Base-by-base conservation (phyloP, 2,888 invertebrate species). In the Julus scanicus region DNA sequence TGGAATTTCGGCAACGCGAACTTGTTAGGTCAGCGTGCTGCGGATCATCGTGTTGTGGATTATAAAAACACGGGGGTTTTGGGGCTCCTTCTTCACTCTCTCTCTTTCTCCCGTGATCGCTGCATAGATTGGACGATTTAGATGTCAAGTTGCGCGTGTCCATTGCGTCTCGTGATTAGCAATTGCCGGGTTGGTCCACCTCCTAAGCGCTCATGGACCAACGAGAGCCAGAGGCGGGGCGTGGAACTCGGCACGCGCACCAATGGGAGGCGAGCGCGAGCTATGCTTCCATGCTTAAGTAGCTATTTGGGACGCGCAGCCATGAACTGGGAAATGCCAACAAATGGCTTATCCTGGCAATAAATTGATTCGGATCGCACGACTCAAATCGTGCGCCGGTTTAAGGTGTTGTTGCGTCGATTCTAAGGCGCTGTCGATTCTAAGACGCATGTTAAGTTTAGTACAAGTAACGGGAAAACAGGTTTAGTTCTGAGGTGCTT, bases 91-190 rank as follows among this genome's bases (percentile, higher is more conserved):
- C 53, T 11, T 53, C 53, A 15, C 53, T 53, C 13, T 15, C 53
- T 53, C 6, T 11, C 48, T 48, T n/a, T n/a, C n/a, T n/a, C n/a
- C 13, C 53, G 13, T 53, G 53, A 53, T 11, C 53, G 53, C 53
- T 53, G 53, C 53, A 11, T 53, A 53, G 53, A 53, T 53, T 53
- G 53, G 53, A 53, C 53, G 53, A 53, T 53, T 53, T 53, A 53
- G 53, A 53, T 53, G 53, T 53, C 53, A 53, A 53, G 53, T 53
- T 53, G 53, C 53, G 53, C 53, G 53, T 53, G 53, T 53, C 53
- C 53, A 53, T 53, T 53, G 53, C 53, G 6, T 15, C 11, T 11
- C 4, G 53, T 53, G 53, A 53, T 53, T 53, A 53, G 53, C 53
- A 53, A 53, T 53, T 53, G 53, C 53, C 11, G 13, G 2, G 2